phyloP scores from a whole-genome alignment of 2,797 vertebrate species.

The Fratercula arctica region DNA sequence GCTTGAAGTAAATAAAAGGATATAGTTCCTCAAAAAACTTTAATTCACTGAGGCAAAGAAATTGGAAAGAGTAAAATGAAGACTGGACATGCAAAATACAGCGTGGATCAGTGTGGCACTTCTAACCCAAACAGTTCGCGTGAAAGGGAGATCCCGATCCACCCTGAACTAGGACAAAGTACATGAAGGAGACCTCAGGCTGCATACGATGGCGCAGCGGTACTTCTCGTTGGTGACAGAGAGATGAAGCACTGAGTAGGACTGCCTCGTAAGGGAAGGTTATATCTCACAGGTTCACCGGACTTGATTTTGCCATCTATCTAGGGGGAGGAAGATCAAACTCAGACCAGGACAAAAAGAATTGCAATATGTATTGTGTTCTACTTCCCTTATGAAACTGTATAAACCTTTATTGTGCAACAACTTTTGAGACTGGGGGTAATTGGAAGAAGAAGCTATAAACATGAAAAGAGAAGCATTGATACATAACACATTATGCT shows the following conservation, averaged over 20 bases:
- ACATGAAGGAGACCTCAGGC: neutral
- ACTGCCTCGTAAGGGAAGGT: neutral
- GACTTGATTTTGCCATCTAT: neutral
- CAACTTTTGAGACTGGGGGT: neutral
- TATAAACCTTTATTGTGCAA: neutral
- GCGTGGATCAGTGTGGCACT: neutral
- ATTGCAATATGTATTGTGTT: neutral
- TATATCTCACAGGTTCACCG: neutral
- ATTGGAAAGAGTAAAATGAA: neutral
- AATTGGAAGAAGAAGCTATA: neutral
- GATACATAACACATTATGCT: neutral
- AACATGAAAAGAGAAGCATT: neutral
- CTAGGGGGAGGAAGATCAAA: neutral
- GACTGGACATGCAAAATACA: neutral
- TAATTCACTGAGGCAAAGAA: neutral
- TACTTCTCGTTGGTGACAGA: fast-evolving
- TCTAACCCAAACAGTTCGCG: neutral
- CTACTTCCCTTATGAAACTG: neutral
- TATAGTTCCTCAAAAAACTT: neutral
- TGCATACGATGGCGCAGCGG: too few species aligned
- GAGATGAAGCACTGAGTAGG: neutral
- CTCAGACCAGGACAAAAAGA: neutral
- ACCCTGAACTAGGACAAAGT: too few species aligned
- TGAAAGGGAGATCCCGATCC: neutral
- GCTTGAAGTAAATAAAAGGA: neutral